Percentiles rank a stretch among this genome's conserved stretches.
Evolutionary conservation across 2,797 vertebrate species (phyloP).

Genomic region (Todus mexicanus): DNA sequence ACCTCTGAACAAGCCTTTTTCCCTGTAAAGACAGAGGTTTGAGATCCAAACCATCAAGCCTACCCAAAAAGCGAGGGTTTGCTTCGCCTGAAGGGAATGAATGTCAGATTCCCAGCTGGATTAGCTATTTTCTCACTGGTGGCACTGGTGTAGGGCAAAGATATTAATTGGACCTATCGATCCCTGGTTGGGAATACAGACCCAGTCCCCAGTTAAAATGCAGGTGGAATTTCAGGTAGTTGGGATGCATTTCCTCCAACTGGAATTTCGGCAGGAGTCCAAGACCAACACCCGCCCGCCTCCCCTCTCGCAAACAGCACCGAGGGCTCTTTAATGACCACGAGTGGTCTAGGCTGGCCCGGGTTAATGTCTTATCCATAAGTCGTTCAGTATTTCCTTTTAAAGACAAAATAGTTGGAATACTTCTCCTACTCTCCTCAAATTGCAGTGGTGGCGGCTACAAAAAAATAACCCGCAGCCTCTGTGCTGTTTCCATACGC

Average conservation of each 20-base stretch:
- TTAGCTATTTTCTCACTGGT: rapidly evolving
- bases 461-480: neutral
- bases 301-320: neutral
- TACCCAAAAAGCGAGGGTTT: neutral
- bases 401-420: slow-evolving; percentile 70
- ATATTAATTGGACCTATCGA: neutral
- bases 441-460: slow-evolving; percentile 3
- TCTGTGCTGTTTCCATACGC: slow-evolving; percentile 15
- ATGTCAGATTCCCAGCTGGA: neutral
- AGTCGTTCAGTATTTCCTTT: slow-evolving; percentile 64
- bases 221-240: slow-evolving; percentile 28
- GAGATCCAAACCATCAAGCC: neutral
- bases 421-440: slow-evolving; percentile 40
- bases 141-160: neutral
- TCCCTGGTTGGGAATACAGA: neutral
- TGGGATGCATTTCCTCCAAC: slow-evolving; percentile 17
- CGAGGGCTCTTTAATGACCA: slow-evolving; percentile 51
- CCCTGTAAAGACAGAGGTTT: neutral
- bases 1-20: neutral
- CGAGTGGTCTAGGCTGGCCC: neutral
- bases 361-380: slow-evolving; percentile 69
- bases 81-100: neutral
- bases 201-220: neutral
- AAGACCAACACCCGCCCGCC: slow-evolving; percentile 33
- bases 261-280: slow-evolving; percentile 53